phyloP scores from a whole-genome alignment of 2,797 vertebrate species.

The Podarcis lilfordi region DNA sequence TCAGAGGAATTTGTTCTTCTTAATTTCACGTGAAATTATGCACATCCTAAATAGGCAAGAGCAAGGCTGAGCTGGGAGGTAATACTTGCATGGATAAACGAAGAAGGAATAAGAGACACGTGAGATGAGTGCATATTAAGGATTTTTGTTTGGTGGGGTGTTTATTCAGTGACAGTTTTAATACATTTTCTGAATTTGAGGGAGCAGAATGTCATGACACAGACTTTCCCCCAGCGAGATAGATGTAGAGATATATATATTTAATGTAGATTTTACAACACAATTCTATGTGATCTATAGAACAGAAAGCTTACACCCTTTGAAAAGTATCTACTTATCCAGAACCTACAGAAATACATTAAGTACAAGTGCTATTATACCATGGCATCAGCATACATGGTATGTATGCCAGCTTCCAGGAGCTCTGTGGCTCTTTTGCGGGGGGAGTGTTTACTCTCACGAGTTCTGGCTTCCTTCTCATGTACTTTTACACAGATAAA shows the following conservation, averaged over 20 bases:
- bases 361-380: too few species aligned
- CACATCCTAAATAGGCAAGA: conserved; percentile 10
- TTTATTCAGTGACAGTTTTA: not conserved
- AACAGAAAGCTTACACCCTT: not conserved
- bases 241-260: not conserved
- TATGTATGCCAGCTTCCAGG: too few species aligned
- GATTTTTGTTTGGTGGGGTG: not conserved
- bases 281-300: not conserved
- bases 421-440: too few species aligned
- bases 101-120: not conserved
- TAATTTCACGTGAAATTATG: conserved; percentile 30
- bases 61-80: conserved; percentile 1
- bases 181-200: not conserved
- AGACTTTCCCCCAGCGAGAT: not conserved
- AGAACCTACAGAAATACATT: conserved; percentile 62
- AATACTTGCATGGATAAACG: not conserved
- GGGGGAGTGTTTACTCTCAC: not conserved
- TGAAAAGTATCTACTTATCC: conserved; percentile 14
- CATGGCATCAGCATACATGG: too few species aligned
- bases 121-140: not conserved
- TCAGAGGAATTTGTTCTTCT: conserved; percentile 23
- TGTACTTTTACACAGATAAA: not conserved
- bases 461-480: not conserved
- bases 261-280: not conserved
- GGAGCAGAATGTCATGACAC: not conserved